Evolutionary conservation across 2,797 vertebrate genomes (phyloP), one percentile per base, ranked within the genome.

Genomic region (Rachycentron canadum): DNA sequence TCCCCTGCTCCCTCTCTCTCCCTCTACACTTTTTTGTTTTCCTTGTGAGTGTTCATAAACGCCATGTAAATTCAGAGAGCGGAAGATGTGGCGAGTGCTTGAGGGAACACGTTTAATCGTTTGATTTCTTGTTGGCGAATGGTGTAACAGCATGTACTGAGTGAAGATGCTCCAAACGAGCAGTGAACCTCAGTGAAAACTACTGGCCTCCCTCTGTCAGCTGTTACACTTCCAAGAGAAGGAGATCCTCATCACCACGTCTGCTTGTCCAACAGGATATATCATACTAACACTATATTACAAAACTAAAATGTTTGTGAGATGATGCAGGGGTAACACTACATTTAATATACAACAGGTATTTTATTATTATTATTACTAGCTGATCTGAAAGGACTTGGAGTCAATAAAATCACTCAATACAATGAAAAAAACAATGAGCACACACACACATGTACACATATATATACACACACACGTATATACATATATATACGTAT

Each of bases 51-150:
- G 84, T 88, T 91, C 90, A 78, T 85, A 86, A 91, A 88, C 57
- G 82, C 66, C 86, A 88, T 92, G 93, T 92, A 92, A 89, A 91
- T 89, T 81, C 91, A 88, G 67, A 52, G 55, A 88, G 88, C 76
- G 55, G 86, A 90, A 87, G 91, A 92, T 88, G 78, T 60, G 82
- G 80, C 45, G n/a, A 86, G 81, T 16, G 85, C 86, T 90, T 68
- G 14, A 26, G 88, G 89, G 84, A 84, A 57, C 73, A 84, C 11
- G 21, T 85, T 89, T 86, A 88, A 89, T 90, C 64, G 79, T 68
- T n/a, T 78, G 47, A 68, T 47, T 57, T 88, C 82, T 82, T 88
- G 81, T 90, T 89, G 66, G 79, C 17, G 43, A 82, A 81, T 82
- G 52, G 45, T 68, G 67, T 71, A 86, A 90, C 84, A 82, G 69